Conservation (phyloP, 2,797 vertebrate species). For the Pitangus sulphuratus region DNA sequence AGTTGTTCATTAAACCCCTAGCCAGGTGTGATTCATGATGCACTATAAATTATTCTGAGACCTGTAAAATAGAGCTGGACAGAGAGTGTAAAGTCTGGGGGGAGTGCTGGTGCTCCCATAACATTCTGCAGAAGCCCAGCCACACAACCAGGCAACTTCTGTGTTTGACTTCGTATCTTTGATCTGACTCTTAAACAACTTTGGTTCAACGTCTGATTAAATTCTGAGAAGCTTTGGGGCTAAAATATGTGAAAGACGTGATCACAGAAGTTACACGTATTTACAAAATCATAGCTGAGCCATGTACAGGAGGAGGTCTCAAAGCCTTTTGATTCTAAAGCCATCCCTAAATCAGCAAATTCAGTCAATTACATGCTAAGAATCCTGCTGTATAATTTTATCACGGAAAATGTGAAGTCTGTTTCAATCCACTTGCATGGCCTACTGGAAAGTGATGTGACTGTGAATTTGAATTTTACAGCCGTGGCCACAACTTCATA, state of each 20-base stretch:
- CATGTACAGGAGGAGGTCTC: not conserved
- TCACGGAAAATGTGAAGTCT: not conserved
- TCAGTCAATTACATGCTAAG: not conserved
- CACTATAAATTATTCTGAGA: not conserved
- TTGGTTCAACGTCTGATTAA: not conserved
- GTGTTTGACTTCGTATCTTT: rapidly evolving
- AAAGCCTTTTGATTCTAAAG: not conserved
- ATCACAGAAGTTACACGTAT: not conserved
- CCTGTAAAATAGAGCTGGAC: not conserved
- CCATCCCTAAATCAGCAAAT: not conserved
- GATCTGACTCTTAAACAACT: not conserved
- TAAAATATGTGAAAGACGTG: not conserved
- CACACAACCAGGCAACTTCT: not conserved
- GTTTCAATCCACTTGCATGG: not conserved
- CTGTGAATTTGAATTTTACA: not conserved
- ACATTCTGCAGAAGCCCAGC: not conserved
- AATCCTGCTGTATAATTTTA: not conserved
- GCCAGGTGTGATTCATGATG: not conserved
- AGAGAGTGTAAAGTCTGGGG: not conserved
- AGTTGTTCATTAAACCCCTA: not conserved
- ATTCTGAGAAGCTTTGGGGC: not conserved
- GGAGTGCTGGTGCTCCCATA: not conserved
- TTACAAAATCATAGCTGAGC: not conserved
- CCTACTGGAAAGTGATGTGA: not conserved
- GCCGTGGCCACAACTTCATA: not conserved